These are phyloP conservation scores for Sarcophaga rosellei DNA, from an alignment of 2,888 invertebrate genomes.

Conservation along the genomic window DNA sequence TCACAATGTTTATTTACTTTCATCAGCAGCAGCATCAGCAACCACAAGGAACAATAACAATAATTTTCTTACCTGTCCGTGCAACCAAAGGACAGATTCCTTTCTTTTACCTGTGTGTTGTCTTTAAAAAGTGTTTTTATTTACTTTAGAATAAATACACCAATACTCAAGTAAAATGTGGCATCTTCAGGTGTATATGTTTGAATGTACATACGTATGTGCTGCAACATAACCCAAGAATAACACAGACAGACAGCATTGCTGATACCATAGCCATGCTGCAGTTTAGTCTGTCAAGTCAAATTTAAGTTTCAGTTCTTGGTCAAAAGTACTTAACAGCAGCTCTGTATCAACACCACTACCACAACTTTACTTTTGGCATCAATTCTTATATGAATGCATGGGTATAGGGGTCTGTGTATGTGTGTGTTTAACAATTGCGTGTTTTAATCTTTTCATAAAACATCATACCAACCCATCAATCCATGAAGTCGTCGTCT, in stretches of 20 bases:
- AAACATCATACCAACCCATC: slow-evolving; percentile 64
- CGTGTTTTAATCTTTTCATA: slow-evolving; percentile 69
- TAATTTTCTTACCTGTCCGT: neutral
- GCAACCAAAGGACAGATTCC: neutral
- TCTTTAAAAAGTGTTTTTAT: neutral
- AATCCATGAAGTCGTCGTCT: slow-evolving; percentile 62
- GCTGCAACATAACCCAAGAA: neutral
- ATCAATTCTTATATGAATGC: neutral
- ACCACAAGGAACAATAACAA: neutral
- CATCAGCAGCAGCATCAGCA: neutral
- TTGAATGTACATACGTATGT: neutral
- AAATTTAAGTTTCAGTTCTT: neutral
- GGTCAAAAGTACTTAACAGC: neutral
- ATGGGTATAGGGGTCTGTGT: slow-evolving; percentile 6
- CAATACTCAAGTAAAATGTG: too few species aligned
- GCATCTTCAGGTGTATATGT: too few species aligned
- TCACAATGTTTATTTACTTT: neutral
- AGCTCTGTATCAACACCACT: neutral
- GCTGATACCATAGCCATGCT: too few species aligned
- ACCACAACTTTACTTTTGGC: neutral
- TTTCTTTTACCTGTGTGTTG: neutral
- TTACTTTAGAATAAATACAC: neutral
- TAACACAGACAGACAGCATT: too few species aligned
- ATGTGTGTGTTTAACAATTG: slow-evolving; percentile 60
- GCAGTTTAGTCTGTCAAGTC: too few species aligned